Percentiles rank a stretch among this genome's conserved stretches.
These are phyloP conservation scores for Glareola pratincola DNA, from an alignment of 2,113 vertebrate species.

Conservation along the genomic window DNA sequence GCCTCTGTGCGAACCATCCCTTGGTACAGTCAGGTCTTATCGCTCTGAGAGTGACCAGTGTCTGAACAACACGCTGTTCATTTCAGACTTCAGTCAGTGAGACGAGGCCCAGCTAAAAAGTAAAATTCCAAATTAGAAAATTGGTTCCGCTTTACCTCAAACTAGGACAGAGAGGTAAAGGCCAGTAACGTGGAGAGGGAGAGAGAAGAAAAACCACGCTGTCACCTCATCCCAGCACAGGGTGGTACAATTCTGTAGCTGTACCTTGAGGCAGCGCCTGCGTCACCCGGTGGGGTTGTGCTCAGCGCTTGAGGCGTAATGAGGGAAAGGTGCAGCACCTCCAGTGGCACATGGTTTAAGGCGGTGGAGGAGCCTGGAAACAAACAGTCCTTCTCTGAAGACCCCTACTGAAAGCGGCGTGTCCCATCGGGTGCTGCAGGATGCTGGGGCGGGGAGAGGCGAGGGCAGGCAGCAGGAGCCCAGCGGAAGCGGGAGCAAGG, in stretches of 20 bases:
- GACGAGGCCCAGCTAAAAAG: too few species aligned
- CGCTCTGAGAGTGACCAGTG: too few species aligned
- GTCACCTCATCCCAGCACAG: neutral
- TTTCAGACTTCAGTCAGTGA: too few species aligned
- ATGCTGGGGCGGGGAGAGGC: fast-evolving
- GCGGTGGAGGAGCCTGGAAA: neutral
- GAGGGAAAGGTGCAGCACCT: neutral
- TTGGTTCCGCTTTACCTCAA: too few species aligned
- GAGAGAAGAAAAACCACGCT: neutral
- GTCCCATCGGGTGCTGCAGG: neutral
- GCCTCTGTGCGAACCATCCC: too few species aligned
- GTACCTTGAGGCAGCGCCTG: neutral
- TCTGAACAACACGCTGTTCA: too few species aligned
- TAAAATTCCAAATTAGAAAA: too few species aligned
- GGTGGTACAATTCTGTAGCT: fast-evolving
- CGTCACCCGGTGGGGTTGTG: neutral
- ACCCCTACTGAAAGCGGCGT: fast-evolving
- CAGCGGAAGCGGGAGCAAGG: neutral
- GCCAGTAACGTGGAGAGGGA: neutral
- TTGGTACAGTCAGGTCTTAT: too few species aligned
- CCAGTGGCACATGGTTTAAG: neutral
- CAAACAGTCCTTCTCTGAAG: neutral
- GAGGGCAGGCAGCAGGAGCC: fast-evolving
- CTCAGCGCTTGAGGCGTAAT: neutral
- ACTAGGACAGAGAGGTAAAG: too few species aligned